phyloP scores from a whole-genome alignment of 2,888 invertebrate species.

The Galerucella calmariensis region DNA sequence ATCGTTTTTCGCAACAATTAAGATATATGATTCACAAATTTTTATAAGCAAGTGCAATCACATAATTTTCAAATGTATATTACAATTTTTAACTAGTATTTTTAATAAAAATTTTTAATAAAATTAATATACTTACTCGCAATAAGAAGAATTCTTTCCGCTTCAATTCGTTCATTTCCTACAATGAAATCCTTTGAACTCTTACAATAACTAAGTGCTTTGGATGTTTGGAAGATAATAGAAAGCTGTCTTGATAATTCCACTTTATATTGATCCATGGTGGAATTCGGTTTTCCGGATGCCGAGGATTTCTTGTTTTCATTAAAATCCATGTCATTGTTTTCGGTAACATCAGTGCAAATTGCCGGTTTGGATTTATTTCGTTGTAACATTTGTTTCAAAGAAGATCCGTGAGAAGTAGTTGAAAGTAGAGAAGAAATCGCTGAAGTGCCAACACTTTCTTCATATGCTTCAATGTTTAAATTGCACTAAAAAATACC shows the following conservation, averaged over 20 bases:
- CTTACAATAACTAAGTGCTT: constrained; percentile 49
- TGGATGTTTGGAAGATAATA: constrained; percentile 49
- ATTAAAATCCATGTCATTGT: neutral
- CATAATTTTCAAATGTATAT: neutral
- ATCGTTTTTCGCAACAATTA: too few relatives aligned
- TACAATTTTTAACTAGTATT: neutral
- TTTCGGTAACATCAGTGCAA: neutral
- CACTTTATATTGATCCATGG: constrained; percentile 41
- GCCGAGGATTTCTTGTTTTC: neutral
- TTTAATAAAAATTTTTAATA: neutral
- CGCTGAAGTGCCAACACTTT: constrained; percentile 40
- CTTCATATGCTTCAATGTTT: constrained; percentile 17
- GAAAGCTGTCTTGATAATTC: constrained; percentile 48
- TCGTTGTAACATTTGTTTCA: constrained; percentile 41
- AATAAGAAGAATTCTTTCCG: constrained; percentile 50
- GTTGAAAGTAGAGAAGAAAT: constrained; percentile 42
- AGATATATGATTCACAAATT: too few relatives aligned
- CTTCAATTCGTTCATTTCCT: constrained; percentile 48
- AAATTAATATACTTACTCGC: constrained; percentile 44
- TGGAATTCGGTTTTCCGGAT: neutral
- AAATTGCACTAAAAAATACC: constrained; percentile 7
- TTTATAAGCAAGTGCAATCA: neutral
- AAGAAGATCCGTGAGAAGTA: constrained; percentile 40
- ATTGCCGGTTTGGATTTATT: constrained; percentile 1
- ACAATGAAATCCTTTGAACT: constrained; percentile 41